Base-by-base conservation (phyloP, 1,140 invertebrate species). In the Papilio aristodemus region DNA sequence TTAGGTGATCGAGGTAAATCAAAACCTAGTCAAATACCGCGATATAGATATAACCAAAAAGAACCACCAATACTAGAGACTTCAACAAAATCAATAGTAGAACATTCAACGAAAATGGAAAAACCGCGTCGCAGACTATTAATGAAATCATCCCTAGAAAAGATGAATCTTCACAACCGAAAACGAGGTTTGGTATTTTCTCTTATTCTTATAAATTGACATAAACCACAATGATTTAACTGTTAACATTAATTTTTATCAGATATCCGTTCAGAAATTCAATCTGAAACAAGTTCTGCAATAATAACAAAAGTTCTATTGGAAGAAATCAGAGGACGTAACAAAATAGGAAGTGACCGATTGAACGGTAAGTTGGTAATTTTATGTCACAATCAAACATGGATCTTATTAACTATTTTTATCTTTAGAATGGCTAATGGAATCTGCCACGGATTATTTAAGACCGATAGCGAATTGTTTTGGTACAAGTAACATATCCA, bases 11-110 rank as follows among this genome's bases (percentile, higher is more conserved):
- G 14, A n/a, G 64, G 69, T 10, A 76, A 71, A 50, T 17, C 37
- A 19, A 76, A 72, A 70, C 67, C 74, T 17, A 81, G 82, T 70
- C 63, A 74, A 11, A 85, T 84, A 67, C 84, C 84, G 10, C 67
- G 68, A 54, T 70, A 73, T 2, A 76, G 69, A 60, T 57, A 32
- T 11, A 14, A 46, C 0, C 76, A 68, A 69, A 68, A 77, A 67
- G 14, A 38, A 57, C 25, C 43, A 2, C 13, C 38, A 22, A 19
- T 17, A 37, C 32, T 14, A 27, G 10, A 19, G 70, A 43, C 38
- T 69, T 58, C 19, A 71, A 46, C 8, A 62, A 50, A 68, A 67
- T 38, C 70, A 60, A 68, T 57, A 19, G 57, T 76, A 63, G 68
- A 80, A 83, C 69, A 63, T 80, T 25, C 79, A 84, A 74, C 76